Evolutionary conservation across 2,888 invertebrate species (phyloP), one percentile per base, ranked within the genome.

Genomic region (Ypsolopha scabrella): DNA sequence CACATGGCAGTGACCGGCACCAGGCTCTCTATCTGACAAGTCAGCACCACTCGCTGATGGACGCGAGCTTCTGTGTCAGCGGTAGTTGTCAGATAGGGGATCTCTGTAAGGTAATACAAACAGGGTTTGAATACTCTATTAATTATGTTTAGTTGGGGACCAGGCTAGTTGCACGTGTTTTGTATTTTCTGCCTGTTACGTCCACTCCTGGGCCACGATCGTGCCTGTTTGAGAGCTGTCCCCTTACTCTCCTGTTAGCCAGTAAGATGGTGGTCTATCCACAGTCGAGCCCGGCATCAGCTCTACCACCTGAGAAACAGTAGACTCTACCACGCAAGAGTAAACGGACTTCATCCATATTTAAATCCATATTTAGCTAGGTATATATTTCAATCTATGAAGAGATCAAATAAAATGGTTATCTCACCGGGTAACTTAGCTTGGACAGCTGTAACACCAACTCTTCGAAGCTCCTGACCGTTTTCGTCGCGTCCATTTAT

Each of bases 371-470:
- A 14, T 36, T 43, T 44, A 37, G 1, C 33, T 49, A 36, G 39
- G 9, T 47, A 9, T 44, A n/a, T 36, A 41, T 48, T 7, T 9
- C 41, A 14, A 33, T 38, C n/a, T 38, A 14, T 41, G 6, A 2
- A 4, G 9, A 2, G 38, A 38, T 10, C 38, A 10, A n/a, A 10
- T 10, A 41, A 41, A 37, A 52, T 41, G 33, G 36, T 41, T 34
- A 35, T 46, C 10, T 60, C 61, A 88, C 89, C 88, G 58, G 91
- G 90, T 9, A 75, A 57, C 53, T 90, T 88, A 0, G 90, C 80
- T 57, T 89, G 89, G 36, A 93, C 88, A 10, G 92, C 92, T 1
- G 92, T 92, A 0, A 90, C 85, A 0, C 92, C 89, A 0, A 90
- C 87, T 58, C 93, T 77, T 55, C 88, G 87, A 41, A 92, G 73